Percentiles rank a stretch among this genome's conserved stretches.
Conservation (phyloP, 2,113 vertebrate species). For the Zosterops pallidus region DNA sequence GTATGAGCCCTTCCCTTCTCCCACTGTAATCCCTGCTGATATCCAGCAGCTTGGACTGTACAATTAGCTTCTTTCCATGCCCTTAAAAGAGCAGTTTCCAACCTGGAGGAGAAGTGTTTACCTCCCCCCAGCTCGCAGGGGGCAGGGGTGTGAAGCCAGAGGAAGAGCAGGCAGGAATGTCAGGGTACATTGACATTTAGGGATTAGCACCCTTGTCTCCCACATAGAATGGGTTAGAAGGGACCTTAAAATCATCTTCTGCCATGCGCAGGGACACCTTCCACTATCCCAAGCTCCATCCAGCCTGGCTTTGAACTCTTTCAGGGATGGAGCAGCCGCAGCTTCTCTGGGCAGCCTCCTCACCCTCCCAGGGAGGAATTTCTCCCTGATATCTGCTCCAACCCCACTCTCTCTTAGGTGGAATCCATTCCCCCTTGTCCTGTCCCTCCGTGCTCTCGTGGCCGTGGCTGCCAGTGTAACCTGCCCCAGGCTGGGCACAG, state of each 20-base stretch:
- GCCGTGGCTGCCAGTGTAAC: neutral
- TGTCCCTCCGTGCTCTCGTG: neutral
- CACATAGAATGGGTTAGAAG: neutral
- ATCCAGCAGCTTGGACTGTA: neutral
- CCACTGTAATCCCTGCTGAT: neutral
- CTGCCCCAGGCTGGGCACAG: neutral
- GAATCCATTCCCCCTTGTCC: too few relatives aligned
- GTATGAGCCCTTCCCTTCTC: neutral
- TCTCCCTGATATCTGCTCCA: neutral
- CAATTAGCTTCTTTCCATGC: neutral
- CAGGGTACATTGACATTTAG: neutral
- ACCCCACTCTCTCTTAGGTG: neutral
- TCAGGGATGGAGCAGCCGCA: neutral
- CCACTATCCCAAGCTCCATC: neutral
- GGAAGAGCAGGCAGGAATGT: neutral
- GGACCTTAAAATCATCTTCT: too few relatives aligned
- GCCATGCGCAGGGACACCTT: neutral
- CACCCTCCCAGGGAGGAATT: neutral
- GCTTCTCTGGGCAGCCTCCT: neutral
- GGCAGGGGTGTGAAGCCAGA: neutral
- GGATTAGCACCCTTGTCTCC: neutral
- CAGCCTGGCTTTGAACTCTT: neutral
- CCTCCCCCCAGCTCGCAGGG: neutral
- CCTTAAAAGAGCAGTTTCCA: slow-evolving; percentile 57
- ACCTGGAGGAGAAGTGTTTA: neutral